These are phyloP conservation scores for Channallabes apus DNA, from an alignment of 2,797 vertebrate species.

Conservation along the genomic window DNA sequence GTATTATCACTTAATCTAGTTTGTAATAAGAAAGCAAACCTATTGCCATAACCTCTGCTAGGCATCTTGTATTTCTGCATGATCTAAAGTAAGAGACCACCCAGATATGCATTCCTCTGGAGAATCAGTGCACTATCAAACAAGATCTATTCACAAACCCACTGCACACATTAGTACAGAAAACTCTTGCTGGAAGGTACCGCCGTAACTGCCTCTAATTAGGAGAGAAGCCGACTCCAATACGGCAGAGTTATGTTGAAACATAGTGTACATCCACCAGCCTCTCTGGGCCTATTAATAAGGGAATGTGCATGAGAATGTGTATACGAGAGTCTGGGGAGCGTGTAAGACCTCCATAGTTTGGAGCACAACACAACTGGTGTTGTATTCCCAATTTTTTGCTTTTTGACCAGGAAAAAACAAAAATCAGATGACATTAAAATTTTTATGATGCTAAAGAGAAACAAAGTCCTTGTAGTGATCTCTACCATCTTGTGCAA, in stretches of 20 bases:
- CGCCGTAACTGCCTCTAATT: constrained; percentile 11
- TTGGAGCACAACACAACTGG: neutral
- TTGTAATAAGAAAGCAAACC: neutral
- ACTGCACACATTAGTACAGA: neutral
- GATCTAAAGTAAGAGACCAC: constrained; percentile 4
- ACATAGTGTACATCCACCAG: constrained; percentile 19
- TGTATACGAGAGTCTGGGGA: constrained; percentile 25
- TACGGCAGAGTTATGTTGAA: constrained; percentile 5
- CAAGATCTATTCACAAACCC: constrained; percentile 4
- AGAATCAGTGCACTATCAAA: constrained; percentile 1
- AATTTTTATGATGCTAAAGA: neutral
- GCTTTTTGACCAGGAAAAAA: constrained; percentile 12
- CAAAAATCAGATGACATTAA: neutral
- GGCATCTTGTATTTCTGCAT: neutral
- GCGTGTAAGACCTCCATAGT: constrained; percentile 3
- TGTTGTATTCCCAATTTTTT: constrained; percentile 4
- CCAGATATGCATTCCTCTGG: constrained; percentile 2
- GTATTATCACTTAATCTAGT: neutral
- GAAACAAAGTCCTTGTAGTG: neutral
- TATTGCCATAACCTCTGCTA: neutral
- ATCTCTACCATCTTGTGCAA: neutral
- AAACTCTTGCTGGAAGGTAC: constrained; percentile 21
- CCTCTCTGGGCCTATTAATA: constrained; percentile 23
- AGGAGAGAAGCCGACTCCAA: neutral
- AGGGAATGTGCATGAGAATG: constrained; percentile 14